These are phyloP conservation scores for Cricetomys ansorgei DNA, from an alignment of 2,113 vertebrate species.

Conservation along the genomic window DNA sequence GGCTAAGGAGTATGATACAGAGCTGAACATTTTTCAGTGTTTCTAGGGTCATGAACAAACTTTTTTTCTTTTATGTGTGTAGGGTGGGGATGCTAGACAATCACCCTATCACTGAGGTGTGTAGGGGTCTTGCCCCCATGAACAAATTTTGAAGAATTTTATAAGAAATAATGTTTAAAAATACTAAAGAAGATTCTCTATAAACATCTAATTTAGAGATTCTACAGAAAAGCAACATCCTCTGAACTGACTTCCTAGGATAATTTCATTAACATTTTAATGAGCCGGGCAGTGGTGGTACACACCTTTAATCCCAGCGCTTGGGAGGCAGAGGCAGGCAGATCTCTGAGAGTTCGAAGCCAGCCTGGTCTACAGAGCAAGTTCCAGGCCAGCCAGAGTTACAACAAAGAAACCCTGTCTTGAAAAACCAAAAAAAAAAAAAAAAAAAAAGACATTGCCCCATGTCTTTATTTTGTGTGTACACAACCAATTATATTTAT, in stretches of 20 bases:
- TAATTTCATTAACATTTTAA: neutral
- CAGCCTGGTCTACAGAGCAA: too few species aligned
- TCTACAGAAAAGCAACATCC: neutral
- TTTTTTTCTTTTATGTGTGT: neutral
- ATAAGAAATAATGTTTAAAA: neutral
- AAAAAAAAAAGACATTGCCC: too few species aligned
- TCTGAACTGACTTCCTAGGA: too few species aligned
- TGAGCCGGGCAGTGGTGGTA: too few species aligned
- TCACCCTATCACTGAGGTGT: too few species aligned
- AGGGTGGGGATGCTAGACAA: neutral
- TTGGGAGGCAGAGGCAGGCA: too few species aligned
- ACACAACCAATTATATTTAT: neutral
- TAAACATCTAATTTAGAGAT: neutral
- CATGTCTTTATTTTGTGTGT: neutral
- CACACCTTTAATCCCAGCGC: too few species aligned
- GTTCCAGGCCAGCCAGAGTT: too few species aligned
- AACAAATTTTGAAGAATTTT: neutral
- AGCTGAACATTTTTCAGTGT: neutral
- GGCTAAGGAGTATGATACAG: neutral
- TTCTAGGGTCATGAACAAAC: neutral
- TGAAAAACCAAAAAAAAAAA: too few species aligned
- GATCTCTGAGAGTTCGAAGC: too few species aligned
- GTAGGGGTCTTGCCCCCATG: neutral
- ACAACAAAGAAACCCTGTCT: too few species aligned
- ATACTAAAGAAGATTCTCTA: neutral